Base-by-base conservation (phyloP, 2,888 invertebrate species). In the Yponomeuta evonymella region DNA sequence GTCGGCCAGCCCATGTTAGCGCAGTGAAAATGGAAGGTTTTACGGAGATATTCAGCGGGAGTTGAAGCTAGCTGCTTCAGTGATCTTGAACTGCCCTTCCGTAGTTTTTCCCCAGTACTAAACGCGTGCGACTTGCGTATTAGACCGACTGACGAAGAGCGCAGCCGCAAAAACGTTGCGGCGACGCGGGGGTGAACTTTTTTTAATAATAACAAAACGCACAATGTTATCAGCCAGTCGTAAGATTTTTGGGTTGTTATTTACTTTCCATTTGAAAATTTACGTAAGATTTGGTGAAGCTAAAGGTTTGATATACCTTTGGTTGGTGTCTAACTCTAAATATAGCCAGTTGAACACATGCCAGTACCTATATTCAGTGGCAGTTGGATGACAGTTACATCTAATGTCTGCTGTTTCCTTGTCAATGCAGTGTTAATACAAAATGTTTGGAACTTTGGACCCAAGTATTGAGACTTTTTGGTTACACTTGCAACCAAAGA, bases 31-130 rank as follows among this genome's bases (percentile, higher is more conserved):
- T 84, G 83, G 72, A 85, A 77, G 71, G 76, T 79, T 81, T 79
- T 84, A 76, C 80, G 79, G 81, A 81, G 79, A 78, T 81, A 83
- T 79, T 77, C 78, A 75, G 79, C 78, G 81, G 78, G 79, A 79
- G 82, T 82, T 84, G 83, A 83, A 76, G 79, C 81, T 78, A 79
- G 81, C 83, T 83, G 83, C 84, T 83, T 83, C 83, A 82, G 86
- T 91, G 93, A 89, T 90, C 93, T 93, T 93, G 92, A 92, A 89
- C 88, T 90, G 93, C 89, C 93, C 93, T 92, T 92, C 85, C 84
- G 81, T 80, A 58, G 12, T 58, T 58, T 58, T 84, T 84, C 81
- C 83, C 84, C 83, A 86, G 23, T 63, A 29, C 29, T 70, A 36
- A 30, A 79, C 77, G 80, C 79, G 79, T 74, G 76, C 78, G 87